These are phyloP conservation scores for Leptatherina wallacei DNA, from an alignment of 2,797 vertebrate species.

Conservation along the genomic window DNA sequence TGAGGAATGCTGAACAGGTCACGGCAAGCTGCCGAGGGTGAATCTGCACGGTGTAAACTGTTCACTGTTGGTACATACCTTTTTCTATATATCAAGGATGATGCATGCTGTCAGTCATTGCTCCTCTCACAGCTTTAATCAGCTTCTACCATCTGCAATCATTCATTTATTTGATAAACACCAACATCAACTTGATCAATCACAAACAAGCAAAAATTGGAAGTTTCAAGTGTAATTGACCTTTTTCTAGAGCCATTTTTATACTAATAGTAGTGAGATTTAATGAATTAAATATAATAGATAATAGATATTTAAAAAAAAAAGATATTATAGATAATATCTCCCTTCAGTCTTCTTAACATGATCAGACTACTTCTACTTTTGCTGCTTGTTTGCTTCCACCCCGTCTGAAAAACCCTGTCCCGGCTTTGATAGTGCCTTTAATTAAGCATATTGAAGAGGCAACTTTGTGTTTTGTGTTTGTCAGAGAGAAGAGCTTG, in stretches of 20 bases:
- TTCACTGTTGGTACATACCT: background rate
- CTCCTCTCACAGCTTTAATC: background rate
- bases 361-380: background rate
- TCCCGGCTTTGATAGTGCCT: background rate
- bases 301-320: too few species aligned
- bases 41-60: slow-evolving; percentile 12
- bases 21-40: slow-evolving; percentile 56
- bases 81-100: slow-evolving; percentile 2
- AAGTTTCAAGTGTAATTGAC: background rate
- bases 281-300: background rate
- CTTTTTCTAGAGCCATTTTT: too few species aligned
- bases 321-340: background rate
- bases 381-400: background rate
- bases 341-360: background rate
- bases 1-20: slow-evolving; percentile 72
- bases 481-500: slow-evolving; percentile 31
- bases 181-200: background rate
- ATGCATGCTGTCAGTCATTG: background rate
- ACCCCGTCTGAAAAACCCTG: too few species aligned
- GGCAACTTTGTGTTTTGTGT: slow-evolving; percentile 19
- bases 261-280: background rate
- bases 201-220: background rate
- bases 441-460: slow-evolving; percentile 1
- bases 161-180: background rate
- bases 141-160: background rate